Base-by-base conservation (phyloP, 2,113 vertebrate genomes). In the Galbula dea region DNA sequence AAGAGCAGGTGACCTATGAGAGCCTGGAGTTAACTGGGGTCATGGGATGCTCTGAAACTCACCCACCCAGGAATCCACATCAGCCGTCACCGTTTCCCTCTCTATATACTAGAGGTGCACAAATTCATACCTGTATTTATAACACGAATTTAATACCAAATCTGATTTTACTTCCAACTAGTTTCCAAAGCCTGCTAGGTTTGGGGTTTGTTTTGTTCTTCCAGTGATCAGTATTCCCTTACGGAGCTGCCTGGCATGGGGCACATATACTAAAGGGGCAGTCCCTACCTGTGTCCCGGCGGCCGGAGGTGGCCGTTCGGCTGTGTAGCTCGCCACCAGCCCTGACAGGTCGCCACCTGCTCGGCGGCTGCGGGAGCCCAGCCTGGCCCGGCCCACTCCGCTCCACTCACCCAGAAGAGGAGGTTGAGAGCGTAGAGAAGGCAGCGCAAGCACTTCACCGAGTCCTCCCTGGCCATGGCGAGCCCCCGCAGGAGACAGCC, bases 381-480 rank as follows among this genome's bases (percentile, higher is more conserved):
- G 59, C 75, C 61, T 46, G 23, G 36, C 29, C 30, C 29, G 29
- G 9, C 82, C 36, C 62, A 24, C 5, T 21, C 95, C 96, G 61
- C 85, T 13, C 58, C 83, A 98, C 98, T 99, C 98, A 99, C 99
- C 99, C 99, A 99, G 96, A 99, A 99, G 68, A 99, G 98, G 94
- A 99, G 97, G 96, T 99, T 99, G 97, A 99, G 98, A 55, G 98
- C 98, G 89, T 98, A 99, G 59, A 99, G 98, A 93, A 99, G 97
- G 84, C 98, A 98, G 86, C 99, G 98, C 96, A 99, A 97, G 90
- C 99, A 99, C 97, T 98, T 98, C 96, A 99, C 99, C n/a, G 99
- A 99, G 97, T 99, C 99, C 97, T 99, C 98, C 93, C 99, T 99
- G 97, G 99, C 98, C 99, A 99, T 99, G 95, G 98, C 97, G 98